Evolutionary conservation across 1,140 invertebrate species (phyloP).

Genomic region (Psilanteris sp.): DNA sequence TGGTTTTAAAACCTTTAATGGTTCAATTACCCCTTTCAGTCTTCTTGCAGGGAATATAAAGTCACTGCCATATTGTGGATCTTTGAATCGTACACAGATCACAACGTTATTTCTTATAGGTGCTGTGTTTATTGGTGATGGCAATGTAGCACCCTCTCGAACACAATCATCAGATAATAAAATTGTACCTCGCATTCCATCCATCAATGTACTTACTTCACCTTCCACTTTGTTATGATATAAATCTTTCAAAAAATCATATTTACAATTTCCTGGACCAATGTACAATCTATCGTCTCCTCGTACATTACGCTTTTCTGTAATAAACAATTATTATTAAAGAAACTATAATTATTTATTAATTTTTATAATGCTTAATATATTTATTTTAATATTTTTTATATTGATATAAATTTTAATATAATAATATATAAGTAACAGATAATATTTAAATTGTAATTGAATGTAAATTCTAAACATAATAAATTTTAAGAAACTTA

Average conservation of each 20-base stretch:
- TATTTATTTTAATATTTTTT: no score
- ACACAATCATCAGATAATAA: slow-evolving; percentile 86
- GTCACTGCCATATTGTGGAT: slow-evolving; percentile 88
- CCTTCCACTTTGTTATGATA: slow-evolving; percentile 82
- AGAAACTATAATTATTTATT: no score
- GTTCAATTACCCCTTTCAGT: slow-evolving; percentile 85
- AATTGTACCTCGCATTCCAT: slow-evolving; percentile 88
- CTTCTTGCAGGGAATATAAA: slow-evolving; percentile 89
- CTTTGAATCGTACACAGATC: slow-evolving; percentile 85
- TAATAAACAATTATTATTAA: slow-evolving; percentile 29
- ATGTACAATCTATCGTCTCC: slow-evolving; percentile 92
- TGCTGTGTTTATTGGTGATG: slow-evolving; percentile 86
- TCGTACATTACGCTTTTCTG: slow-evolving; percentile 83
- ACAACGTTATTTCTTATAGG: slow-evolving; percentile 79
- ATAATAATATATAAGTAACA: no score
- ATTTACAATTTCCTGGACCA: slow-evolving; percentile 84
- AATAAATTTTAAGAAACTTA: slow-evolving; percentile 69
- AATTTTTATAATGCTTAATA: no score
- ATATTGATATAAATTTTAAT: no score
- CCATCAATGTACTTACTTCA: slow-evolving; percentile 79
- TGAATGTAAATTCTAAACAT: no score
- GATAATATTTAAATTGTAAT: no score
- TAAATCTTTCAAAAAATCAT: slow-evolving; percentile 85
- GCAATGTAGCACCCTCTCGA: slow-evolving; percentile 82
- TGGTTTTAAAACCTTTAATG: slow-evolving; percentile 89